Percentiles rank a stretch among this genome's conserved stretches.
These are phyloP conservation scores for Drosophila azteca DNA, from an alignment of 1,140 invertebrate species.

Conservation along the genomic window DNA sequence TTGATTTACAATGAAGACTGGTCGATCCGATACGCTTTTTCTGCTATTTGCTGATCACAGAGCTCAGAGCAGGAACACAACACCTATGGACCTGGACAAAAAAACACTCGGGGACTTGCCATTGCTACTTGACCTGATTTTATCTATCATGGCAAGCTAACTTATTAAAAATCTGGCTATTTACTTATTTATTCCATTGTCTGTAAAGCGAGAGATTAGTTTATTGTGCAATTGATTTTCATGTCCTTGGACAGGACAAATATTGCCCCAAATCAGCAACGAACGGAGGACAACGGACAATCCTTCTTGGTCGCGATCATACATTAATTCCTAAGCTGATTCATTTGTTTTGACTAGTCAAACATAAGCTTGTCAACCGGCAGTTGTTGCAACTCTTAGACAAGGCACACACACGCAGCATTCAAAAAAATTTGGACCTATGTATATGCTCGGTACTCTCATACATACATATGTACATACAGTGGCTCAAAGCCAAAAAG, in stretches of 20 bases:
- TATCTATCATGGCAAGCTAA: conserved; percentile 17
- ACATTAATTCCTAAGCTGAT: conserved; percentile 44
- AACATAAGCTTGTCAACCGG: conserved; percentile 43
- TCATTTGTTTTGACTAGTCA: conserved; percentile 57
- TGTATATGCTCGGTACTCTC: background rate
- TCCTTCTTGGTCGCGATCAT: conserved; percentile 57
- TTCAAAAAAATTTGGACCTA: background rate
- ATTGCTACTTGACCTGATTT: conserved; percentile 47
- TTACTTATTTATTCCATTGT: conserved; percentile 63
- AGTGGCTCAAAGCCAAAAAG: no score
- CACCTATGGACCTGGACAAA: background rate
- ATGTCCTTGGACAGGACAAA: conserved; percentile 57
- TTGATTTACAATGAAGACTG: conserved; percentile 28
- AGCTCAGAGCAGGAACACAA: background rate
- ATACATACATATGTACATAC: no score
- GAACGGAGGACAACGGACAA: no score
- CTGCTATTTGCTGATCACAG: background rate
- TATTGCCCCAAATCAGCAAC: conserved; percentile 18
- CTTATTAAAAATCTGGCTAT: conserved; percentile 68
- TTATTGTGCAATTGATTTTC: conserved; percentile 61
- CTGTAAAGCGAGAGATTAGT: conserved; percentile 13
- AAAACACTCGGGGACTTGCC: conserved; percentile 49
- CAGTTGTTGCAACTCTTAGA: conserved; percentile 20
- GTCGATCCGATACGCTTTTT: background rate
- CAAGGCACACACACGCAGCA: background rate